These are phyloP conservation scores for Sarcoramphus papa DNA, from an alignment of 2,797 vertebrate genomes.

Conservation along the genomic window DNA sequence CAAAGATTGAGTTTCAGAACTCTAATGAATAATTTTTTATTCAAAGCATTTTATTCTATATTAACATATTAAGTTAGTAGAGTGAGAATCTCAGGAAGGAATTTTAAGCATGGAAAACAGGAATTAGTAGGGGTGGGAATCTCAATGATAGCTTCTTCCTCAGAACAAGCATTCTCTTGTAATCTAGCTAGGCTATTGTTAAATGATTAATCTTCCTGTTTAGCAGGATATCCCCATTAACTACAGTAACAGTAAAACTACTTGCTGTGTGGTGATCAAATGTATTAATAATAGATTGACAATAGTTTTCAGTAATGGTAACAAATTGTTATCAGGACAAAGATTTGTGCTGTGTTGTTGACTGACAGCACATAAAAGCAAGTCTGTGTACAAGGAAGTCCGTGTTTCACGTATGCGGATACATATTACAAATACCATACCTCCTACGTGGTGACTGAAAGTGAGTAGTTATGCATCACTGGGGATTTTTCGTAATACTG, in stretches of 20 bases:
- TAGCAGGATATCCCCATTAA: not conserved
- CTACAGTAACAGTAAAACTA: not conserved
- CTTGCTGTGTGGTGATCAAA: not conserved
- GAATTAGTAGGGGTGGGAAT: not conserved
- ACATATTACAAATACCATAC: not conserved
- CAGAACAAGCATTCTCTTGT: not conserved
- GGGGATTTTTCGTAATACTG: not conserved
- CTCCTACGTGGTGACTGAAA: not conserved
- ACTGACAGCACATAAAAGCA: not conserved
- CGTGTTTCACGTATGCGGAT: rapidly evolving
- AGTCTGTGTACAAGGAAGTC: not conserved
- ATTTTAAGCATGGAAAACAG: not conserved
- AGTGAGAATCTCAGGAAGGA: not conserved
- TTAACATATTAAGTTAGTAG: not conserved
- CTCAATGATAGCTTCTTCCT: not conserved
- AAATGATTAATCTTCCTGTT: not conserved
- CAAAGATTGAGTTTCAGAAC: not conserved
- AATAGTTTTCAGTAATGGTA: not conserved
- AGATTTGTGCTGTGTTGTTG: not conserved
- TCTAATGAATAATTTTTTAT: not conserved
- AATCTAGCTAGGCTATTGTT: not conserved
- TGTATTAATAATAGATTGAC: not conserved
- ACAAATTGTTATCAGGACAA: not conserved
- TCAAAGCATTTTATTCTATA: not conserved
- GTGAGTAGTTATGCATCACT: rapidly evolving